phyloP scores from a whole-genome alignment of 2,797 vertebrate genomes.

The Clarias platycephalus region DNA sequence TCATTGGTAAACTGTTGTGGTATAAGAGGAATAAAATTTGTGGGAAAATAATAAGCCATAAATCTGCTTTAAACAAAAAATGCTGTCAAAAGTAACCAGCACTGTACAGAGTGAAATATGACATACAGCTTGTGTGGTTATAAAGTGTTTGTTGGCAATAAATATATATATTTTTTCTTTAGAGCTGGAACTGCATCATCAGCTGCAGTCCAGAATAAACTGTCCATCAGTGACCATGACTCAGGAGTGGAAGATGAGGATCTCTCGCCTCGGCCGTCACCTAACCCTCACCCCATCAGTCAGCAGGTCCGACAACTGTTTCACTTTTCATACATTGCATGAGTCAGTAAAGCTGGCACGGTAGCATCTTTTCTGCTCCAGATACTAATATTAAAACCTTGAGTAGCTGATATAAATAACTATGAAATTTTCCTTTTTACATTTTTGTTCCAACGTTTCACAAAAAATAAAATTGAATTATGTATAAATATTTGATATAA shows the following conservation, averaged over 20 bases:
- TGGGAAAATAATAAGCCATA: background rate
- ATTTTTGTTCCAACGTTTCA: background rate
- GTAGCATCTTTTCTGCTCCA: background rate
- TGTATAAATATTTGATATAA: background rate
- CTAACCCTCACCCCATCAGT: conserved; percentile 84
- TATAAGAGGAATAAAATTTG: background rate
- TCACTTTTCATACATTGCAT: background rate
- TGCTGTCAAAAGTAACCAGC: background rate
- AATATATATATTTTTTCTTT: background rate
- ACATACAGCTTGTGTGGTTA: background rate
- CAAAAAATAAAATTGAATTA: background rate
- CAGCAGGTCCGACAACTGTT: conserved; percentile 78
- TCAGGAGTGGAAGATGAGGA: conserved; percentile 94
- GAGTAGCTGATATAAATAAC: background rate
- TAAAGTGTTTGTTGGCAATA: background rate
- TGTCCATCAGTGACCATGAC: conserved; percentile 83
- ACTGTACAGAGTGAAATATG: background rate
- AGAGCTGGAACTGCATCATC: conserved; percentile 57
- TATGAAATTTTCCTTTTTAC: background rate
- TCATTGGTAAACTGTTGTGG: background rate
- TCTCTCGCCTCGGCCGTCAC: conserved; percentile 90
- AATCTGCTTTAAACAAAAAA: background rate
- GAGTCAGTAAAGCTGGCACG: background rate
- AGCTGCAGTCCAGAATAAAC: conserved; percentile 63
- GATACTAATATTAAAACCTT: background rate